Base-by-base conservation (phyloP, 2,797 vertebrate genomes). In the Podarcis lilfordi region DNA sequence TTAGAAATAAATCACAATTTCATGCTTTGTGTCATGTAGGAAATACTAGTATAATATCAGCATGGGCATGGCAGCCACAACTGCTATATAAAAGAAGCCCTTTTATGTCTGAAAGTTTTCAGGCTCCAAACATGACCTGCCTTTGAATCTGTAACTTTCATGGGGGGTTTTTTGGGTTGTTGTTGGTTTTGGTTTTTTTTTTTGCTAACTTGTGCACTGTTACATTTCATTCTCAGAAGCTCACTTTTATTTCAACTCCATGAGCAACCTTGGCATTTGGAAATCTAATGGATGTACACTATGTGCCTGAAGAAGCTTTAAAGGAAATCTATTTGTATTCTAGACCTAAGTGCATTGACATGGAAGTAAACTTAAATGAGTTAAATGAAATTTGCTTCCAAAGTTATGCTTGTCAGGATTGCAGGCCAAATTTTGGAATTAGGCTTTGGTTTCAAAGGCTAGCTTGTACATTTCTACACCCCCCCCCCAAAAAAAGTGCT, bases 281-380 rank as follows among this genome's bases (percentile, higher is more conserved):
- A 86, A 89, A 93, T 94, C 89, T 88, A 91, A 79, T 89, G 78
- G 37, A 71, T 86, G 55, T 76, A 71, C 94, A 93, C 19, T 40
- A 61, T 90, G 71, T 94, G 91, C 91, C 82, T 91, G 69, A 88
- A 19, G 87, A 91, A 87, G 40, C 50, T 92, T 91, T 86, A 21
- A 84, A 91, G 86, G 72, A 80, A 87, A 90, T 64, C 82, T 86
- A 8, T 32, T 27, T 68, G 10, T 7, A 72, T 55, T 15, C 40
- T 23, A 74, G 3, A 64, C n/a, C 15, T 77, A 50, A 88, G 35
- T 32, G 10, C 29, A 35, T 23, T 19, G 8, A 45, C 25, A 25
- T 68, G 15, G 8, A 88, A 43, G 35, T 15, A 17, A 81, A 35
- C 35, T 59, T 11, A 2, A 66, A 27, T 82, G n/a, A 37, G 15